Evolutionary conservation across 2,888 invertebrate genomes (phyloP), one percentile per base, ranked within the genome.

Genomic region (Clusia tigrina): DNA sequence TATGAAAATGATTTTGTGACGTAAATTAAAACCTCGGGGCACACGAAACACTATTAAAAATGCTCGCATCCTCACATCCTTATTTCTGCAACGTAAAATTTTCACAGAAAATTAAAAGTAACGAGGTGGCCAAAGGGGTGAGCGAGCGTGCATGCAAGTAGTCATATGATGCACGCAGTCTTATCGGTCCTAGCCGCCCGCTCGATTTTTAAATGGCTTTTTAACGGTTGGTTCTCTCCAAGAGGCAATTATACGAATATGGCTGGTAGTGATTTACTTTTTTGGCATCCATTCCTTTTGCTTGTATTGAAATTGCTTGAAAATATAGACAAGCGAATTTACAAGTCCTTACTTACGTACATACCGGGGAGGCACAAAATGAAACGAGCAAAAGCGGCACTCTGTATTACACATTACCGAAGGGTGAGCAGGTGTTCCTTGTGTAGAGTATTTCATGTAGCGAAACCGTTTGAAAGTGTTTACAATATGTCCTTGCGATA

Each of bases 1-100:
- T 74, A 80, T 77, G 80, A 78, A 80, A 79, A 80, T 79, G 73
- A 79, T 79, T 79, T 79, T 80, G 79, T 78, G 78, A 79, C 80
- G 80, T 79, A 80, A 79, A 79, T 79, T 79, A 79, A 79, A 74
- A 74, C 78, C 78, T 70, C 73, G 69, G 78, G 78, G 78, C 78
- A 79, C 73, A 79, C 76, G 79, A 76, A 78, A 79, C 78, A 78
- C 79, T 78, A 78, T 78, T 78, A 79, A 78, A 78, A 78, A 77
- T 76, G 70, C 72, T 71, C 77, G 48, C 24, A 53, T 60, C 52
- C 51, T 68, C 67, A 57, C 69, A 72, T 64, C 70, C 67, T 51
- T 38, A 32, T 58, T 58, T 54, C n/a, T 22, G 48, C 48, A 48
- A 22, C n/a, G n/a, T 15, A 42, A 42, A 15, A n/a, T 32, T 32